Base-by-base conservation (phyloP, 2,797 vertebrate genomes). In the Melanotaenia trifasciata region DNA sequence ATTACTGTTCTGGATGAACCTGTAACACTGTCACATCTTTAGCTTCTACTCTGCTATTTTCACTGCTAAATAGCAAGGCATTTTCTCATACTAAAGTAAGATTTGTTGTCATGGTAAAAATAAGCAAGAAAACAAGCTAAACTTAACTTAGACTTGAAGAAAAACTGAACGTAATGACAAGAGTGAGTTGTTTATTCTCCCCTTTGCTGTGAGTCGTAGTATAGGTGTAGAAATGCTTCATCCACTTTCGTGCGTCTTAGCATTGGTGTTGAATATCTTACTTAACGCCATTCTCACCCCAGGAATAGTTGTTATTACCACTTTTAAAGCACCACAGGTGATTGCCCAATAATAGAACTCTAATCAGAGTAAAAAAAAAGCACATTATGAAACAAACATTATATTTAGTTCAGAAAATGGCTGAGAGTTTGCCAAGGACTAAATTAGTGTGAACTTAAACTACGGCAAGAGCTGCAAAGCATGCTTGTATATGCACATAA, bases 251-350 rank as follows among this genome's bases (percentile, higher is more conserved):
- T 74, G 40, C 16, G 56, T 40, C 26, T 51, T 14, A 67, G 36
- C 50, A 65, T n/a, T n/a, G 26, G 54, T 80, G 62, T 65, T 28
- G 38, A 75, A 45, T 3, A 64, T 79, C 50, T 77, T 53, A 68
- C 38, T 64, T 58, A 74, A 71, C 68, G 50, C 62, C 54, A 58
- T 59, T 76, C 64, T 76, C 47, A 66, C 60, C 6, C 32, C 64
- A 71, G 30, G 58, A 73, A 73, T 43, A 78, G 81, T 59, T 73
- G 56, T 67, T 57, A 65, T 76, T 26, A 45, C 58, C 60, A 47
- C 30, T 56, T 74, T 66, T 64, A 74, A 77, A 74, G 68, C 64
- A 43, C 43, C 22, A 64, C 13, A 35, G 51, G 58, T 50, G 28
- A 68, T 28, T 47, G 45, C 43, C 56, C 45, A 72, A 64, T 70